phyloP scores from a whole-genome alignment of 92 coral and sea anemone species.

The Desmophyllum pertusum region DNA sequence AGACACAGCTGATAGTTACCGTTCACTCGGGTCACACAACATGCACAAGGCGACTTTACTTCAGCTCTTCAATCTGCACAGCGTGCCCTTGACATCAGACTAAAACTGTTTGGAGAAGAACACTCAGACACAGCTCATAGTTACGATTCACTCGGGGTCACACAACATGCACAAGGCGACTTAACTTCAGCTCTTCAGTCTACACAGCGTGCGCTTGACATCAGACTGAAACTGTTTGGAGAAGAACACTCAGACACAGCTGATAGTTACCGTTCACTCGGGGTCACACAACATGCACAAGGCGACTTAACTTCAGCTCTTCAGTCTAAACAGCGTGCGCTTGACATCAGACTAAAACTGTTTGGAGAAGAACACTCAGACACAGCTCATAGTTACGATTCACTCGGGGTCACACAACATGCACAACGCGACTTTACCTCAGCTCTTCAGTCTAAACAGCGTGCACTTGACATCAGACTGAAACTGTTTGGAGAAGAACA shows the following conservation, averaged over 20 bases:
- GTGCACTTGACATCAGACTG: too few species aligned
- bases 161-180: neutral
- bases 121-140: constrained; percentile 8
- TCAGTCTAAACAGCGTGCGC: neutral
- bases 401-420: neutral
- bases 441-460: neutral
- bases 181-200: neutral
- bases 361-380: too few species aligned
- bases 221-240: too few species aligned
- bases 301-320: neutral
- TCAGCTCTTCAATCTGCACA: neutral
- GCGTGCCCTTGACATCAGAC: neutral
- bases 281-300: neutral
- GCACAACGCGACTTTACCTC: neutral
- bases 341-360: neutral
- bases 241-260: constrained; percentile 20
- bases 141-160: neutral
- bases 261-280: constrained; percentile 12
- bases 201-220: neutral
- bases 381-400: neutral
- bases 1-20: too few species aligned
- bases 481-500: too few species aligned
- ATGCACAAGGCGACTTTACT: neutral
- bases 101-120: constrained; percentile 32
- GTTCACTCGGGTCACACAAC: too few species aligned